A percentile compares a stretch with the other conserved stretches of the same genome.
phyloP scores from a whole-genome alignment of 2,113 vertebrate genomes.

The Ochotona princeps region DNA sequence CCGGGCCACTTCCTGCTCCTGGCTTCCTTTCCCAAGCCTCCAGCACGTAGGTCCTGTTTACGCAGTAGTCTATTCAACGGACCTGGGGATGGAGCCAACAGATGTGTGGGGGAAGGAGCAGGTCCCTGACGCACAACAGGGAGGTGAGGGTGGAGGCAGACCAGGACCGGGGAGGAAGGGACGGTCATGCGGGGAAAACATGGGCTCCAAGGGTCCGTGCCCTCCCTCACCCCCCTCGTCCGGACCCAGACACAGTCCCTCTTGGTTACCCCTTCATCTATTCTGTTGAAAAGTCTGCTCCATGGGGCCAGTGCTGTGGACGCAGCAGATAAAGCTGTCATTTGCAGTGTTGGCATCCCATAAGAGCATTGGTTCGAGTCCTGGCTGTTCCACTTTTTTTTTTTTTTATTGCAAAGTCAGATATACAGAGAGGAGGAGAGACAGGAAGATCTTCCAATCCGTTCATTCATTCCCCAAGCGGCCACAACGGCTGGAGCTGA shows the following conservation, averaged over 20 bases:
- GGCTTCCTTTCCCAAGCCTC: background rate
- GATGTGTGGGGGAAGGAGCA: constrained; percentile 50
- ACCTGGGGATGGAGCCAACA: background rate
- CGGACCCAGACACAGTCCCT: accelerated
- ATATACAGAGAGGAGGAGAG: too few species aligned
- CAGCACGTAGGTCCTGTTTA: constrained; percentile 18
- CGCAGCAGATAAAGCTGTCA: too few species aligned
- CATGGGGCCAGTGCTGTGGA: too few species aligned
- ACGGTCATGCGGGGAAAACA: background rate
- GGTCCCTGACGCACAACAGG: background rate
- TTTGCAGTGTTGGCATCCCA: too few species aligned
- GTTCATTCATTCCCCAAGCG: too few species aligned
- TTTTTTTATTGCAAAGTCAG: background rate
- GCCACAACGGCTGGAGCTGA: too few species aligned
- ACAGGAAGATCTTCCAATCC: too few species aligned
- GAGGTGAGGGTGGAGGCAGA: background rate
- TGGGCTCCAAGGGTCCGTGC: background rate
- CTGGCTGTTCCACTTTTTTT: background rate
- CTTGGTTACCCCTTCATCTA: too few species aligned
- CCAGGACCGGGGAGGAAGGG: background rate
- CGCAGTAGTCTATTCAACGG: constrained; percentile 29
- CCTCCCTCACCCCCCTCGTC: background rate
- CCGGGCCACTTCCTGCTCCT: background rate
- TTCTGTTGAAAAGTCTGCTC: too few species aligned
- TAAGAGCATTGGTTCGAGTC: too few species aligned